A percentile compares a stretch with the other conserved stretches of the same genome.
phyloP scores from a whole-genome alignment of 1,140 invertebrate species.

The Bradysia coprophila region DNA sequence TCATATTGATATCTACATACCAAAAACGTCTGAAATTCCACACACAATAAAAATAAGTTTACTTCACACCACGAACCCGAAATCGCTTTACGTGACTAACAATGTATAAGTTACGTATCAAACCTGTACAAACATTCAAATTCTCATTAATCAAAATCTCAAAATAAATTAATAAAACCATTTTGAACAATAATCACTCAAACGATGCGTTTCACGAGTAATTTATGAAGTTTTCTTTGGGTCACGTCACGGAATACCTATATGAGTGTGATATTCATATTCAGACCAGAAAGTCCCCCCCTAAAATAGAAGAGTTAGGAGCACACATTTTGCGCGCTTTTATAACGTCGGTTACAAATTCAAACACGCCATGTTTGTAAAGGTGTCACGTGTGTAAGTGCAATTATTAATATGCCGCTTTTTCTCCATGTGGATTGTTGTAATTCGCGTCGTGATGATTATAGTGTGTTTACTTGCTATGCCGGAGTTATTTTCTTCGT shows the following conservation, averaged over 20 bases:
- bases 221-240: neutral
- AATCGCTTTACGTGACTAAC: too few relatives aligned
- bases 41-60: neutral
- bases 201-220: neutral
- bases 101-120: too few relatives aligned
- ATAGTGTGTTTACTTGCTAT: too few relatives aligned
- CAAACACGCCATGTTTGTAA: neutral
- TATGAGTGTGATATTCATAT: neutral
- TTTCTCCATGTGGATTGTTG: neutral
- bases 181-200: neutral
- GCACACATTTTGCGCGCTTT: too few relatives aligned
- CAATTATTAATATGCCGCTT: neutral
- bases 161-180: neutral
- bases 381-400: neutral
- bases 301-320: too few relatives aligned
- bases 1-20: neutral
- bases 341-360: too few relatives aligned
- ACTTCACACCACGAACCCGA: neutral
- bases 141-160: too few relatives aligned
- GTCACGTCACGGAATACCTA: neutral
- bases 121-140: too few relatives aligned
- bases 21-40: neutral
- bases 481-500: too few relatives aligned
- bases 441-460: too few relatives aligned
- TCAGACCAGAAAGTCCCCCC: too few relatives aligned